Percentiles rank a stretch among this genome's conserved stretches.
These are phyloP conservation scores for Tolmerus cingulatus DNA, from an alignment of 2,888 invertebrate species.

Conservation along the genomic window DNA sequence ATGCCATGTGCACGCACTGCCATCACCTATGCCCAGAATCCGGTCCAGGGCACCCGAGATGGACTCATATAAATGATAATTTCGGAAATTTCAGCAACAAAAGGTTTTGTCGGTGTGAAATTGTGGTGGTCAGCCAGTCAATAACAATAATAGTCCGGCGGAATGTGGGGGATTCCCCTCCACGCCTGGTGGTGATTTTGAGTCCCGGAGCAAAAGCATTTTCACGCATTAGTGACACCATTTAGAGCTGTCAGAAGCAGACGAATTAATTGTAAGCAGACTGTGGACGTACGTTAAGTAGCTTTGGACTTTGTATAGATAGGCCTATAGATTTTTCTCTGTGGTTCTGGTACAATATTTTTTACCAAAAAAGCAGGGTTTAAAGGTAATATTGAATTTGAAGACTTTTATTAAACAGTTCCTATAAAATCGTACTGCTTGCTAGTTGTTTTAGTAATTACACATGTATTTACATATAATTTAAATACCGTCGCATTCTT, in stretches of 20 bases:
- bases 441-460: too few species aligned
- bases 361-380: background rate
- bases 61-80: conserved; percentile 49
- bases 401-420: background rate
- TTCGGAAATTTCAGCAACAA: conserved; percentile 34
- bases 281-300: background rate
- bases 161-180: background rate
- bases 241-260: conserved; percentile 48
- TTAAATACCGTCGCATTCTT: too few species aligned
- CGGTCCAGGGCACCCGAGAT: background rate
- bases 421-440: too few species aligned
- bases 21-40: background rate
- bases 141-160: conserved; percentile 18
- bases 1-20: background rate
- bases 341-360: background rate
- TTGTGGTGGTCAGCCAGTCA: conserved; percentile 47
- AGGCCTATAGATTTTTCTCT: background rate
- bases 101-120: conserved; percentile 47
- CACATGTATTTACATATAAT: too few species aligned
- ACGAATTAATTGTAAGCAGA: conserved; percentile 46
- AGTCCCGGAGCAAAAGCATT: conserved; percentile 31
- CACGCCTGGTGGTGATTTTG: conserved; percentile 44
- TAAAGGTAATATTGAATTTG: background rate
- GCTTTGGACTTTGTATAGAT: background rate
- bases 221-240: conserved; percentile 50